A percentile compares a stretch with the other conserved stretches of the same genome.
Conservation (phyloP, 2,113 vertebrate genomes). For the Callospermophilus lateralis region DNA sequence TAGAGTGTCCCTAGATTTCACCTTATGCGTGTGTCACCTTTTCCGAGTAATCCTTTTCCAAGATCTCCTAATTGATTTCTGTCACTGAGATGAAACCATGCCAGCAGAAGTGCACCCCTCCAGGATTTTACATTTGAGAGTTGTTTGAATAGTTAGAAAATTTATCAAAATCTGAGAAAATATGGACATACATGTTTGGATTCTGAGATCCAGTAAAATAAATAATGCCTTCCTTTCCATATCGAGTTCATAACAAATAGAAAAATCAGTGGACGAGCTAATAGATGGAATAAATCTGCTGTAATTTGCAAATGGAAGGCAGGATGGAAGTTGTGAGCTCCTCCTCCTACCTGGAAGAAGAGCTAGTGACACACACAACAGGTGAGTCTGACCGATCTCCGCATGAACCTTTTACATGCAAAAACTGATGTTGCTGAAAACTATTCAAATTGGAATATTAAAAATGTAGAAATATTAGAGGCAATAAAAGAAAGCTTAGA, state of each 20-base stretch:
- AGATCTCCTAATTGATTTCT: not conserved
- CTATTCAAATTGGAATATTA: not conserved
- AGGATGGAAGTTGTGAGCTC: not conserved
- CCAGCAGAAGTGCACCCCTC: not conserved
- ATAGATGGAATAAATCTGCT: not conserved
- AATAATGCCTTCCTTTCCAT: not conserved
- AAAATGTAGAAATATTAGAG: not conserved
- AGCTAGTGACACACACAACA: too few species aligned
- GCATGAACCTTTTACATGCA: not conserved
- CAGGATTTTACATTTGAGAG: not conserved
- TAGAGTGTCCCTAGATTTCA: not conserved
- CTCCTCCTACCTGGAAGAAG: not conserved
- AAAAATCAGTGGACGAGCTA: not conserved
- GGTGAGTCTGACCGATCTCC: not conserved
- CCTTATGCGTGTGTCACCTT: not conserved
- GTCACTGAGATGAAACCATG: not conserved
- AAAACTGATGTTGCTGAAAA: not conserved
- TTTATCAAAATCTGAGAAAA: not conserved
- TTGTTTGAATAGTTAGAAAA: not conserved
- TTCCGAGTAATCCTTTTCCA: not conserved
- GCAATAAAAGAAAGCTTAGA: not conserved
- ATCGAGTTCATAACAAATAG: not conserved
- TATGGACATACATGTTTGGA: not conserved
- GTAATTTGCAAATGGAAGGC: not conserved
- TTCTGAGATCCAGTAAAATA: not conserved